These are phyloP conservation scores for Myrmophylax atrothorax DNA, from an alignment of 2,113 vertebrate species.

Conservation along the genomic window DNA sequence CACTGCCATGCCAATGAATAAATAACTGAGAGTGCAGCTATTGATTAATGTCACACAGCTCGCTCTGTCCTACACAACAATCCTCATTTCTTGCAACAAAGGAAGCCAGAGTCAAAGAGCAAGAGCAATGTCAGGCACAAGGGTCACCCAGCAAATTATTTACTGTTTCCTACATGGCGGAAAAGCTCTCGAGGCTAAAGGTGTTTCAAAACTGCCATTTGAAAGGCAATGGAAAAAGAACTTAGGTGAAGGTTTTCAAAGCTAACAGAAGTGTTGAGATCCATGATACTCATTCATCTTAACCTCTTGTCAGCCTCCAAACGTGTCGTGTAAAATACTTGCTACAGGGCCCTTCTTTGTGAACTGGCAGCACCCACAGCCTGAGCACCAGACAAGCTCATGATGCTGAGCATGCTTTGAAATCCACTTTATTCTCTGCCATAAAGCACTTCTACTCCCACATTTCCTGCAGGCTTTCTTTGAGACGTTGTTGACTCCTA, in stretches of 20 bases:
- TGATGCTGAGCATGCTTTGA: neutral
- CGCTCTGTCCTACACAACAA: slow-evolving; percentile 5
- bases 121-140: slow-evolving; percentile 39
- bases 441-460: neutral
- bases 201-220: slow-evolving; percentile 24
- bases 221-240: slow-evolving; percentile 15
- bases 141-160: slow-evolving; percentile 64
- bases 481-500: neutral
- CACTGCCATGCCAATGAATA: slow-evolving; percentile 49
- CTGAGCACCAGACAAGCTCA: neutral
- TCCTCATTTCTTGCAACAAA: slow-evolving; percentile 45
- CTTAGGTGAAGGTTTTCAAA: slow-evolving; percentile 9
- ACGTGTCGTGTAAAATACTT: neutral
- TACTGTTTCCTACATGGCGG: slow-evolving; percentile 38
- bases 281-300: neutral
- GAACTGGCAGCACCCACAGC: neutral
- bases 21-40: slow-evolving; percentile 52
- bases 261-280: neutral
- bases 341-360: neutral
- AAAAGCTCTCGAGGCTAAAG: slow-evolving; percentile 47
- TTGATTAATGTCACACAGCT: slow-evolving; percentile 57
- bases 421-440: neutral
- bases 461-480: neutral
- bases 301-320: slow-evolving; percentile 28
- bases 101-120: slow-evolving; percentile 49